Base-by-base conservation (phyloP, 2,797 vertebrate genomes). In the Sebastes reedi region DNA sequence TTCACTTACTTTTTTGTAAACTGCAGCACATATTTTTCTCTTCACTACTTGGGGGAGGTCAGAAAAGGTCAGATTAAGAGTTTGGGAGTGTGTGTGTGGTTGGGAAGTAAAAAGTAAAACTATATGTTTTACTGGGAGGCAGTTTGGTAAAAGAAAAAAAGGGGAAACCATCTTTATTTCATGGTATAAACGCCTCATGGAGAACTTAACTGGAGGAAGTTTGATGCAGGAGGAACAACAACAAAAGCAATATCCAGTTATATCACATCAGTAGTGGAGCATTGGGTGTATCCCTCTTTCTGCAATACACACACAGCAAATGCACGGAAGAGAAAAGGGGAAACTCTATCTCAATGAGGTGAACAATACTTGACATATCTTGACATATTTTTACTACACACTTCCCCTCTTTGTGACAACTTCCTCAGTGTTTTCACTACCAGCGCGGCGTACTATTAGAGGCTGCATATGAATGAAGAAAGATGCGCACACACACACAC, bases 371-470 rank as follows among this genome's bases (percentile, higher is more conserved):
- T 77, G 75, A 87, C 89, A 89, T 92, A 91, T 92, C 88, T 90
- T 88, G 77, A 89, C 89, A 89, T 90, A 89, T 88, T 94, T 92
- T 89, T 92, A 90, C 92, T 93, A 94, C 94, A 93, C 93, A 94
- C 93, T 95, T 95, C 94, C 94, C 87, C 80, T 93, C 82, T 90
- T 83, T 90, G 87, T 92, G 87, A 90, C 90, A 93, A 94, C 94
- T 94, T 94, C 94, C 93, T 87, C 91, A 89, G 72, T 58, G 72
- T 84, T 86, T 89, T 91, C 84, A 92, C 88, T 84, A 87, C 74
- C 56, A 66, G 27, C 16, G 9, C 39, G 6, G 22, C 82, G 72
- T 83, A 91, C 90, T 88, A 94, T 86, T 24, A 75, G 13, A 62
- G 27, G 66, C 66, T 76, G 75, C 81, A 84, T 22, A 91, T 94